These are phyloP conservation scores for Sebastes cheni DNA, from an alignment of 2,797 vertebrate species.

Conservation along the genomic window DNA sequence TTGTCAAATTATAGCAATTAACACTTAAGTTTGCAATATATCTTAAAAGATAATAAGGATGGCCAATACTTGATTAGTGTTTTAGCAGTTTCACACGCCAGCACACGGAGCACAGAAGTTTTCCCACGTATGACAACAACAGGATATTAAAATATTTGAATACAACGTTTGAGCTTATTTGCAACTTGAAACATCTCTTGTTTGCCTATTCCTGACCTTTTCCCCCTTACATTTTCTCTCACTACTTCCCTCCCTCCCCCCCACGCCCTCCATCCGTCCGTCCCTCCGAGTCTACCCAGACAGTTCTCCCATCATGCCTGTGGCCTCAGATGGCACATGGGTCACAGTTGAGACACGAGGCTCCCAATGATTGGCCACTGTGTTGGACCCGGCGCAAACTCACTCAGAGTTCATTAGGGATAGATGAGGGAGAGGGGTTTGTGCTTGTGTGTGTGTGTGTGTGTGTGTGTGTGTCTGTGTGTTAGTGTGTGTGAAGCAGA, in stretches of 20 bases:
- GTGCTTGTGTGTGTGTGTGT: neutral
- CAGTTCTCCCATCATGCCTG: slow-evolving; percentile 60
- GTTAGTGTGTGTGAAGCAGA: neutral
- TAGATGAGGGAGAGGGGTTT: slow-evolving; percentile 46
- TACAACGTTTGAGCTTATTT: neutral
- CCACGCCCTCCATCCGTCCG: neutral
- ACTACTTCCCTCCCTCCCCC: neutral
- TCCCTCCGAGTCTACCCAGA: slow-evolving; percentile 52
- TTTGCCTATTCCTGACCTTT: slow-evolving; percentile 14
- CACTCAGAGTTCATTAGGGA: slow-evolving; percentile 66
- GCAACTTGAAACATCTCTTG: neutral
- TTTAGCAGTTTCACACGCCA: neutral
- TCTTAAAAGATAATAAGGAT: neutral
- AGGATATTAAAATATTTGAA: slow-evolving; percentile 14
- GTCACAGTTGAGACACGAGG: slow-evolving; percentile 67
- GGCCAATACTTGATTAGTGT: neutral
- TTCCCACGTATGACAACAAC: neutral
- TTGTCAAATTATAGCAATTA: slow-evolving; percentile 2
- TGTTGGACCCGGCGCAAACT: slow-evolving; percentile 53
- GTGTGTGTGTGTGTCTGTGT: neutral
- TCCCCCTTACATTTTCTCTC: neutral
- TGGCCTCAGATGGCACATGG: slow-evolving; percentile 62
- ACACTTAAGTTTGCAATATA: neutral
- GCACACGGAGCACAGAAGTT: neutral
- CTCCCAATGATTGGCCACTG: slow-evolving; percentile 56